Evolutionary conservation across 2,888 invertebrate genomes (phyloP).

Genomic region (Polylopha cassiicola): DNA sequence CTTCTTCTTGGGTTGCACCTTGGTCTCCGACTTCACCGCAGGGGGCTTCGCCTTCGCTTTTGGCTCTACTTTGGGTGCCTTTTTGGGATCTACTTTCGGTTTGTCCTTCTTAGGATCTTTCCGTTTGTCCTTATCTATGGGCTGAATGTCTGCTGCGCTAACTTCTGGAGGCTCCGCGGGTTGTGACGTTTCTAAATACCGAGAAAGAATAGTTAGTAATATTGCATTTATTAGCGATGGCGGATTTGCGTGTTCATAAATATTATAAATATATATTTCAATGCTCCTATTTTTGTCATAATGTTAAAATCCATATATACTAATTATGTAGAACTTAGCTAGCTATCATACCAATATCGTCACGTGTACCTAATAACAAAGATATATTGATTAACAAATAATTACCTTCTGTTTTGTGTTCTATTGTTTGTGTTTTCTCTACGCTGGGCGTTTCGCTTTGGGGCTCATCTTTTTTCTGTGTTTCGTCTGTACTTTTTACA

Average conservation of each 20-base stretch:
- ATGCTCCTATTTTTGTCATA: too few relatives aligned
- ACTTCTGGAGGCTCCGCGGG: slow-evolving; percentile 57
- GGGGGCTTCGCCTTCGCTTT: slow-evolving; percentile 31
- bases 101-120: slow-evolving; percentile 29
- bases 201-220: not conserved
- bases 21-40: slow-evolving; percentile 30
- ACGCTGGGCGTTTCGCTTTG: slow-evolving; percentile 23
- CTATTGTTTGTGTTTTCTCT: slow-evolving; percentile 21
- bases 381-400: not conserved
- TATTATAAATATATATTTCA: too few relatives aligned
- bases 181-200: slow-evolving; percentile 40
- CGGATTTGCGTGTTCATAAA: not conserved
- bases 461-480: slow-evolving; percentile 25
- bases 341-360: too few relatives aligned
- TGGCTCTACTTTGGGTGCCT: slow-evolving; percentile 28
- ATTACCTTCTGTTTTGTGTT: slow-evolving; percentile 29
- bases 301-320: too few relatives aligned
- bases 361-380: too few relatives aligned
- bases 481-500: slow-evolving; percentile 34
- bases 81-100: slow-evolving; percentile 27
- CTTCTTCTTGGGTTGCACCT: slow-evolving; percentile 39
- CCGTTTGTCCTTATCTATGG: slow-evolving; percentile 35
- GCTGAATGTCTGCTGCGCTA: slow-evolving; percentile 50
- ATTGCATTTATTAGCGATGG: not conserved
- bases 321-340: too few relatives aligned